These are phyloP conservation scores for Chrysolina oricalcia DNA, from an alignment of 2,888 invertebrate species.

Conservation along the genomic window DNA sequence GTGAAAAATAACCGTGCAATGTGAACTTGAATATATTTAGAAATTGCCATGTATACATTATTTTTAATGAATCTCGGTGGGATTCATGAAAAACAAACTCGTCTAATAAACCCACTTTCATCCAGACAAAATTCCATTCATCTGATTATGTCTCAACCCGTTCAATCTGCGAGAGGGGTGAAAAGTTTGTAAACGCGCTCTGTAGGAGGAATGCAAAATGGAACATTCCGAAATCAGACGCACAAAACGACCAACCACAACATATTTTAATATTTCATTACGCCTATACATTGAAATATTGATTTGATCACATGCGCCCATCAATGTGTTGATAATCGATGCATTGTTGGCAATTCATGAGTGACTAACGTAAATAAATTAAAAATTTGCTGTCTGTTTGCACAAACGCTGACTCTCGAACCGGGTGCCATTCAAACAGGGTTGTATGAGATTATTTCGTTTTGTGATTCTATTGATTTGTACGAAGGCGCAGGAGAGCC, in stretches of 20 bases:
- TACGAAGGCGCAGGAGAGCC: not conserved
- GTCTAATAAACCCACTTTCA: not conserved
- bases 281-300: slow-evolving; percentile 5
- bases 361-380: slow-evolving; percentile 23
- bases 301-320: slow-evolving; percentile 15
- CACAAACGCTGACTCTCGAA: slow-evolving; percentile 2
- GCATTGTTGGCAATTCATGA: slow-evolving; percentile 21
- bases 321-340: slow-evolving; percentile 28
- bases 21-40: no score
- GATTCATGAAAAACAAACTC: not conserved
- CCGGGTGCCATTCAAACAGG: not conserved
- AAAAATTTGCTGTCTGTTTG: slow-evolving; percentile 19
- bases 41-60: not conserved
- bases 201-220: slow-evolving; percentile 3
- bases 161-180: slow-evolving; percentile 2
- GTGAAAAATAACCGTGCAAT: no score
- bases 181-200: not conserved
- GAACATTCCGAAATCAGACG: slow-evolving; percentile 13
- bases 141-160: not conserved
- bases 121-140: slow-evolving; percentile 1
- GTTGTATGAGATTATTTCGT: not conserved
- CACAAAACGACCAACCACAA: slow-evolving; percentile 7
- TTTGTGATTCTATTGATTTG: not conserved
- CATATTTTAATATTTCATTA: slow-evolving; percentile 22
- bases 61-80: not conserved